Evolutionary conservation across 1,140 invertebrate genomes (phyloP).

Genomic region (Pseudoatta argentina): DNA sequence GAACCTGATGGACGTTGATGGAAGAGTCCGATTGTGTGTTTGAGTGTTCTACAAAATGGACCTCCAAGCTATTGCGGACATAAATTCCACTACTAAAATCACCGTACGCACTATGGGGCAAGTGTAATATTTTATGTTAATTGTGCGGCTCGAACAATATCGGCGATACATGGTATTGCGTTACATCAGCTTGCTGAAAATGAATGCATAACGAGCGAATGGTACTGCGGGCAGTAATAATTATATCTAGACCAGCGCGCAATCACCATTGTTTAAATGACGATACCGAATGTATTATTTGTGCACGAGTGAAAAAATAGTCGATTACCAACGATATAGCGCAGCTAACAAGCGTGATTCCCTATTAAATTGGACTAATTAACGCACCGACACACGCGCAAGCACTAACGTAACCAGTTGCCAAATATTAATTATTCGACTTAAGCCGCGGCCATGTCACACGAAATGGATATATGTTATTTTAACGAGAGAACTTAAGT

Average conservation of each 20-base stretch:
- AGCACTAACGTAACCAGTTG: conserved; percentile 9
- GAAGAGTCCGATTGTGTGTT: background rate
- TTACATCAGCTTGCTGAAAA: conserved; percentile 69
- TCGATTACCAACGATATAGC: conserved; percentile 52
- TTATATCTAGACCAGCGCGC: conserved; percentile 67
- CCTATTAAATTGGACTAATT: conserved; percentile 61
- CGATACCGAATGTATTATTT: conserved; percentile 69
- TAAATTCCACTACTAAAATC: conserved; percentile 68
- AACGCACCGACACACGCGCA: conserved; percentile 17
- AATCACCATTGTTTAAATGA: conserved; percentile 68
- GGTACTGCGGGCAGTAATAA: conserved; percentile 72
- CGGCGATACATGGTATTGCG: conserved; percentile 68
- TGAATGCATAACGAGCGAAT: conserved; percentile 74
- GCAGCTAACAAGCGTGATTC: conserved; percentile 55
- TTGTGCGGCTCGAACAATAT: conserved; percentile 73
- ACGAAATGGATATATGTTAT: conserved; percentile 28
- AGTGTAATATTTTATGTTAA: conserved; percentile 76
- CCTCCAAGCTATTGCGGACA: conserved; percentile 24
- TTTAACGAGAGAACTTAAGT: conserved; percentile 60
- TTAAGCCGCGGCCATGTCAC: conserved; percentile 45
- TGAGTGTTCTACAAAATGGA: background rate
- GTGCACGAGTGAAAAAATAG: conserved; percentile 52
- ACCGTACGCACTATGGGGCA: conserved; percentile 34
- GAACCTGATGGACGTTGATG: background rate
- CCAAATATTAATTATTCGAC: conserved; percentile 63